These are phyloP conservation scores for Drosophila robusta DNA, from an alignment of 2,888 invertebrate species.

Conservation along the genomic window DNA sequence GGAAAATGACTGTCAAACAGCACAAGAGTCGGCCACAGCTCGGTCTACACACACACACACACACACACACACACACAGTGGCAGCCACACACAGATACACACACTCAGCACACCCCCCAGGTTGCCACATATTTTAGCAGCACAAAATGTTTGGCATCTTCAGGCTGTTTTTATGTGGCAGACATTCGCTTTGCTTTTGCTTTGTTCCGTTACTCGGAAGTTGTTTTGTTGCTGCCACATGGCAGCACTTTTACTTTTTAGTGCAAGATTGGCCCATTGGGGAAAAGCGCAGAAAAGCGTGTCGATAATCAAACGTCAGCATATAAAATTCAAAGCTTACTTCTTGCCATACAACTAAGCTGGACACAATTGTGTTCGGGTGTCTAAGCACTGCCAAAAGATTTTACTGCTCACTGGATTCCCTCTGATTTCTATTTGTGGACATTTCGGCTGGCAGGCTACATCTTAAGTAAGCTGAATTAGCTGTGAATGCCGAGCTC, in stretches of 20 bases:
- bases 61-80: neutral
- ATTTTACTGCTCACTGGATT: slow-evolving; percentile 36
- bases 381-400: slow-evolving; percentile 18
- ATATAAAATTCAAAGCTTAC: slow-evolving; percentile 71
- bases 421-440: slow-evolving; percentile 33
- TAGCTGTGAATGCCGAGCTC: slow-evolving; percentile 7
- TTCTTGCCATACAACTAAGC: slow-evolving; percentile 46
- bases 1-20: slow-evolving; percentile 75
- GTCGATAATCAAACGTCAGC: slow-evolving; percentile 80
- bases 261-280: slow-evolving; percentile 27
- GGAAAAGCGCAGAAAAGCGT: slow-evolving; percentile 60
- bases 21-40: slow-evolving; percentile 23
- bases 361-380: slow-evolving; percentile 32
- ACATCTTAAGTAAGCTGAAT: slow-evolving; percentile 18
- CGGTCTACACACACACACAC: neutral
- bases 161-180: slow-evolving; percentile 56
- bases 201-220: slow-evolving; percentile 32
- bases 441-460: slow-evolving; percentile 26
- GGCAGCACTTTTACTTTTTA: slow-evolving; percentile 29
- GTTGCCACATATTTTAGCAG: slow-evolving; percentile 50
- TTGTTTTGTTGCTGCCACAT: slow-evolving; percentile 40
- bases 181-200: slow-evolving; percentile 41
- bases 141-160: slow-evolving; percentile 77
- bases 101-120: slow-evolving; percentile 1
- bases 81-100: neutral